Evolutionary conservation across 1,140 invertebrate genomes (phyloP).

Genomic region (Achroia grisella): DNA sequence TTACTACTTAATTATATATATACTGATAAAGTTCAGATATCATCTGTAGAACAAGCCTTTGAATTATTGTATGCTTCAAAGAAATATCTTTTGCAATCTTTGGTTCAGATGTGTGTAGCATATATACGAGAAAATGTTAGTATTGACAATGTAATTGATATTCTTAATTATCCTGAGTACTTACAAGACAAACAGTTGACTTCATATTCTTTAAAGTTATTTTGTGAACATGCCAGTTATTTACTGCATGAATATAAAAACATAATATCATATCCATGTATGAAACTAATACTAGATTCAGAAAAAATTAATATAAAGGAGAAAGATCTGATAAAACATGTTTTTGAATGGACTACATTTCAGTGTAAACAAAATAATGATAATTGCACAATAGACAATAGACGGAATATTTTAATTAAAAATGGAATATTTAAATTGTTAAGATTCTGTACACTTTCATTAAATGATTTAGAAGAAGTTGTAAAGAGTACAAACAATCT

Average conservation of each 20-base stretch:
- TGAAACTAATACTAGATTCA: slow-evolving; percentile 62
- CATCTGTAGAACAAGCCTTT: slow-evolving; percentile 71
- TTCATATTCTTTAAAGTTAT: slow-evolving; percentile 59
- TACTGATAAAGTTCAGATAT: slow-evolving; percentile 68
- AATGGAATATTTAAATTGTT: slow-evolving; percentile 49
- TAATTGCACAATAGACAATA: slow-evolving; percentile 41
- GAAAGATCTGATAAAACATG: slow-evolving; percentile 64
- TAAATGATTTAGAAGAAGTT: slow-evolving; percentile 45
- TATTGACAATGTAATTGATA: slow-evolving; percentile 70
- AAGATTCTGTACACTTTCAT: slow-evolving; percentile 45
- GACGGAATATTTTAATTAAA: slow-evolving; percentile 53
- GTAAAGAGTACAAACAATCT: slow-evolving; percentile 33
- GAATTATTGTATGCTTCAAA: slow-evolving; percentile 73
- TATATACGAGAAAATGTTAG: slow-evolving; percentile 69
- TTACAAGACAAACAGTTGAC: slow-evolving; percentile 67
- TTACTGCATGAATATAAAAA: slow-evolving; percentile 64
- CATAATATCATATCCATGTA: slow-evolving; percentile 57
- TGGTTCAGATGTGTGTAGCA: slow-evolving; percentile 63
- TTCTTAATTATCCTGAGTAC: slow-evolving; percentile 73
- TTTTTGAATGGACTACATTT: slow-evolving; percentile 67
- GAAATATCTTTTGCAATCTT: slow-evolving; percentile 74
- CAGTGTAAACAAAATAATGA: slow-evolving; percentile 64
- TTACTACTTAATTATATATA: slow-evolving; percentile 74
- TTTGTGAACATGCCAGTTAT: slow-evolving; percentile 66
- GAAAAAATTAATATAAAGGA: slow-evolving; percentile 63